Conservation (phyloP, 64 coral and sea anemone genomes). For the Montipora capricornis region DNA sequence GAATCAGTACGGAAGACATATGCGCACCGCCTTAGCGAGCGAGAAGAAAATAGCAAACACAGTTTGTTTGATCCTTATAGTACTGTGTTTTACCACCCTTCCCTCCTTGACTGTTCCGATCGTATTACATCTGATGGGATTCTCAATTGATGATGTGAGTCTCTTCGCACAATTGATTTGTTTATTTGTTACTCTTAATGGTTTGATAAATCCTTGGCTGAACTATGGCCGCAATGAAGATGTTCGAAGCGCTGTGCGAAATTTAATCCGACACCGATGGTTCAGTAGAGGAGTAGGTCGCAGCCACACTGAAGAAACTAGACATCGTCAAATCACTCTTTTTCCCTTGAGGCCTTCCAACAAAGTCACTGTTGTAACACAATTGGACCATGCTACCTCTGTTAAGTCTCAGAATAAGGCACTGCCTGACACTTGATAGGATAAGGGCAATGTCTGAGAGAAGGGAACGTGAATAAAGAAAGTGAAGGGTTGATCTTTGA, state of each 20-base stretch:
- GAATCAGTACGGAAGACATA: not conserved
- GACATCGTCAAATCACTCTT: not conserved
- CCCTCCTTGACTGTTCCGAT: not conserved
- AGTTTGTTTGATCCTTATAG: slow-evolving; percentile 5
- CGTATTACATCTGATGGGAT: not conserved
- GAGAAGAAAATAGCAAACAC: slow-evolving; percentile 24
- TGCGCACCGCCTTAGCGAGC: not conserved
- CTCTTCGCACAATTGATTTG: not conserved
- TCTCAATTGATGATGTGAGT: not conserved
- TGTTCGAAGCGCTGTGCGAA: not conserved
- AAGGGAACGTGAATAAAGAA: too few relatives aligned
- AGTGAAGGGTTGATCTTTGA: too few relatives aligned
- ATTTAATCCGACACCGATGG: not conserved
- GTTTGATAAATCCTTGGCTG: not conserved
- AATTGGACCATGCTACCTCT: not conserved
- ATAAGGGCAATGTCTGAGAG: too few relatives aligned
- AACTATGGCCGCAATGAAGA: not conserved
- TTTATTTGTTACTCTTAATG: not conserved
- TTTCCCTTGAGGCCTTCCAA: not conserved
- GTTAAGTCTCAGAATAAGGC: not conserved
- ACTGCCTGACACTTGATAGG: not conserved
- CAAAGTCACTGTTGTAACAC: not conserved
- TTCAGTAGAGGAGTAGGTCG: not conserved
- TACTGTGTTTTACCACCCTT: not conserved
- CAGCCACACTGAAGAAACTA: not conserved